Evolutionary conservation across 2,113 vertebrate species (phyloP), one percentile per base, ranked within the genome.

Genomic region (Butorides virescens): DNA sequence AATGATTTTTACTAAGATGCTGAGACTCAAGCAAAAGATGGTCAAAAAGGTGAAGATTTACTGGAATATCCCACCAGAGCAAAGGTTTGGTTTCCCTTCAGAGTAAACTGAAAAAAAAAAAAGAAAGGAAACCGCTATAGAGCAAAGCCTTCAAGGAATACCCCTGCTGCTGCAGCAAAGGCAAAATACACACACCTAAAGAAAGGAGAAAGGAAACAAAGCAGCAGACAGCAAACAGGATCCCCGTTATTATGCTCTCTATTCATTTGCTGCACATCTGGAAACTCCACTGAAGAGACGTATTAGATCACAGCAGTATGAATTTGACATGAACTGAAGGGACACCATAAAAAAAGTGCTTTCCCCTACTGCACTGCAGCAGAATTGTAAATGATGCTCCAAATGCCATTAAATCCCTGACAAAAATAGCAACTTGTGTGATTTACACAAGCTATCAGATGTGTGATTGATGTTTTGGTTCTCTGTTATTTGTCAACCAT

Each of bases 91-190:
- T 76, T 94, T 92, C 21, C 21, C 14, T 50, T 61, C 16, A 52
- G 5, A 2, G 3, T 18, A 78, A 85, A 71, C 8, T 2, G 5
- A 21, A 47, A 12, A 72, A 50, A 50, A 34, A 50, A 50, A 34
- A 37, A 52, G 75, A 59, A 42, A 3, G 1, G 1, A 47, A 92
- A 68, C 6, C 0, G 0, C 34, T 26, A 19, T 4, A 49, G 1
- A 58, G 12, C n/a, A 90, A 68, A 81, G 13, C 22, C 55, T 86
- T 75, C 34, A 58, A 53, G 42, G 29, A 86, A 68, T 8, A 81
- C 8, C 67, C 14, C 20, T 50, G 27, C 17, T 78, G 27, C 74
- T 50, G 34, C 32, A 59, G n/a, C 16, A 78, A 76, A 84, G 34
- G 56, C 21, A 90, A 81, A 66, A 68, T 34, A n/a, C 15, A 68